phyloP scores from a whole-genome alignment of 1,140 invertebrate genomes.

The Diabrotica undecimpunctata region DNA sequence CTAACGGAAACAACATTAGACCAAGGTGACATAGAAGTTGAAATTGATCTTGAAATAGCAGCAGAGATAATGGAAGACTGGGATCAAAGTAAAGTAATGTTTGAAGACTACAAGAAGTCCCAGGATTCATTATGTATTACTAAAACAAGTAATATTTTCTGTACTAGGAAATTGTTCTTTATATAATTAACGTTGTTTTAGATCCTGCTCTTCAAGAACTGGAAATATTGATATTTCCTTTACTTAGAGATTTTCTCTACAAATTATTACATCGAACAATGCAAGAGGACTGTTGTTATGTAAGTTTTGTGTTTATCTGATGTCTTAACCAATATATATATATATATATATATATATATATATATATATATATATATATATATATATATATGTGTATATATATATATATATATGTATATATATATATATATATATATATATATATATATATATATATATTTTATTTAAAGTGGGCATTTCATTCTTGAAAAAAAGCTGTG shows the following conservation, averaged over 20 bases:
- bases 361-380: too few relatives aligned
- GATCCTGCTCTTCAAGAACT: background rate
- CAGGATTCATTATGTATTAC: background rate
- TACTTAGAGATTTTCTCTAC: background rate
- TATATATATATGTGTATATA: too few relatives aligned
- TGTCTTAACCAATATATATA: background rate
- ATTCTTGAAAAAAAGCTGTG: too few relatives aligned
- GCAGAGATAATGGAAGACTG: background rate
- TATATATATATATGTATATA: too few relatives aligned
- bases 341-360: too few relatives aligned
- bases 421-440: too few relatives aligned
- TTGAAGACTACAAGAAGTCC: background rate
- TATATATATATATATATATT: too few relatives aligned
- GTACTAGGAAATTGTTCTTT: background rate
- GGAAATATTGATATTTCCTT: background rate
- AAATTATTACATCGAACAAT: background rate
- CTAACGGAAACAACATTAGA: too few relatives aligned
- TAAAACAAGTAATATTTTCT: background rate
- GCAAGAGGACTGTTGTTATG: background rate
- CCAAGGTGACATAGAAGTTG: too few relatives aligned
- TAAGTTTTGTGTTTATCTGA: background rate
- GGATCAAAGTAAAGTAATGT: background rate
- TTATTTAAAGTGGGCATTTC: too few relatives aligned
- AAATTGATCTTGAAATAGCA: background rate
- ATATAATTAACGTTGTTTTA: background rate